Conservation (phyloP, 2,113 vertebrate genomes). For the Pseudopipra pipra region DNA sequence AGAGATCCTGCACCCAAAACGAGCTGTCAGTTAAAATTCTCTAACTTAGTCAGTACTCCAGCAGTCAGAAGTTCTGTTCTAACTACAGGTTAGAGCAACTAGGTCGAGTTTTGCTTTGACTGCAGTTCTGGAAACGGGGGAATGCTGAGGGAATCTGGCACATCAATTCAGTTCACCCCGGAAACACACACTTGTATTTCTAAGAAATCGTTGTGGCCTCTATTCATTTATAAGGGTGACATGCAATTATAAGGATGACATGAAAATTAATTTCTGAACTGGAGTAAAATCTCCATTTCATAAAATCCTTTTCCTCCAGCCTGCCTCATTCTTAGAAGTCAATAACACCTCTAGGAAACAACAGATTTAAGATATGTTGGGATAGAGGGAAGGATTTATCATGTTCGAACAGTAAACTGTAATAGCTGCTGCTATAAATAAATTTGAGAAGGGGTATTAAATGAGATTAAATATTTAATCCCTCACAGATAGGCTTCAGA, state of each 20-base stretch:
- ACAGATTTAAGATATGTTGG: not conserved
- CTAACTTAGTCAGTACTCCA: not conserved
- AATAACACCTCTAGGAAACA: not conserved
- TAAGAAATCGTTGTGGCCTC: not conserved
- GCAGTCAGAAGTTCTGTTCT: not conserved
- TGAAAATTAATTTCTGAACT: not conserved
- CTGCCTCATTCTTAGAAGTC: not conserved
- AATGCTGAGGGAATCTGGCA: not conserved
- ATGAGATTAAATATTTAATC: constrained; percentile 4
- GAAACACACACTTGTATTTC: not conserved
- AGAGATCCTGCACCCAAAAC: not conserved
- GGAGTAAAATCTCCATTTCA: not conserved
- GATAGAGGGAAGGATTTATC: not conserved
- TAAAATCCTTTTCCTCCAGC: not conserved
- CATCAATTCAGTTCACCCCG: not conserved
- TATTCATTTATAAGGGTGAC: not conserved
- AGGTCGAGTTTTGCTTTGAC: not conserved
- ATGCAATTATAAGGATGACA: not conserved
- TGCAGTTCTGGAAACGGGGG: not conserved
- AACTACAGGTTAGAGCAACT: not conserved
- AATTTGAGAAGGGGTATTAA: not conserved
- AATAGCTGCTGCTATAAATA: constrained; percentile 24
- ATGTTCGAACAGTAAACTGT: not conserved
- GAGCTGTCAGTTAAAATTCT: not conserved
- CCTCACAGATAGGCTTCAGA: not conserved